These are phyloP conservation scores for Caenorhabditis plicata DNA, from an alignment of 2,888 invertebrate genomes.

Conservation along the genomic window DNA sequence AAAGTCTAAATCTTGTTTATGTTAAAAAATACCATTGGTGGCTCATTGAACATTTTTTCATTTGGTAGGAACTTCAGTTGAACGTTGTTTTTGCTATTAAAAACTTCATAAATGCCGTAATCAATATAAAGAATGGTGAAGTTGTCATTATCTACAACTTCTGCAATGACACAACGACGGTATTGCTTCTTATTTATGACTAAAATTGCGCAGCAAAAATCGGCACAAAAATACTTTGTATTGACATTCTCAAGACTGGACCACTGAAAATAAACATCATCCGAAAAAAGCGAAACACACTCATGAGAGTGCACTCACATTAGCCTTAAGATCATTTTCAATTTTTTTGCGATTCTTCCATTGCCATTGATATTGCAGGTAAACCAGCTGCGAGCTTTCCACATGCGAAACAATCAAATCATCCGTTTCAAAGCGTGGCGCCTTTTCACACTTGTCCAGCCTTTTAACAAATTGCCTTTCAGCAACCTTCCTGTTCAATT, in stretches of 20 bases:
- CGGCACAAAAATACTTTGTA: neutral
- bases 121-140: neutral
- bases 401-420: slow-evolving; percentile 9
- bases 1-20: too few relatives aligned
- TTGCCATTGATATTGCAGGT: slow-evolving; percentile 27
- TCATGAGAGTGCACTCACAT: neutral
- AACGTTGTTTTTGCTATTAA: neutral
- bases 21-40: slow-evolving; percentile 3
- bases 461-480: neutral
- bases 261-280: slow-evolving; percentile 7
- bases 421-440: slow-evolving; percentile 22
- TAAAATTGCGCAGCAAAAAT: neutral
- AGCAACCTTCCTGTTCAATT: neutral
- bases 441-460: slow-evolving; percentile 7
- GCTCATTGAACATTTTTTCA: neutral
- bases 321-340: neutral
- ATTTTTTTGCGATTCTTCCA: neutral
- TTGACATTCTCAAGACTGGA: slow-evolving; percentile 1
- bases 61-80: neutral
- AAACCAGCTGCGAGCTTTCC: slow-evolving; percentile 24
- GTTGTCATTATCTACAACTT: neutral
- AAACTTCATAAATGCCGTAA: slow-evolving; percentile 4
- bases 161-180: neutral
- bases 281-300: neutral
- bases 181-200: neutral